Conservation (phyloP, 1,140 invertebrate species). For the Sweltsa coloradensis region DNA sequence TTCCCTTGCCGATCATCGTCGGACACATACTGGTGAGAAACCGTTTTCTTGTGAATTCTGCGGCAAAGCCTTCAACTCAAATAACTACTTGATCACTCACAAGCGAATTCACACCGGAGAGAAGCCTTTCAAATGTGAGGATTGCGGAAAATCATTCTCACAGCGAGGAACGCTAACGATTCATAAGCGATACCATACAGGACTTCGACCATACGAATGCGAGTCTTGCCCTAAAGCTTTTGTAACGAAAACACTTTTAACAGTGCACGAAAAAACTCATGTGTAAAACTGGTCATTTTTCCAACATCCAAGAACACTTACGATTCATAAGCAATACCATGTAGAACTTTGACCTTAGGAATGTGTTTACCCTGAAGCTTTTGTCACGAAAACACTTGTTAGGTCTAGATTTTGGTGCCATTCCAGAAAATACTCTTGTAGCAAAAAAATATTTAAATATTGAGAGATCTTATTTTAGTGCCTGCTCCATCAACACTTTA, state of each 20-base stretch:
- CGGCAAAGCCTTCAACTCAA: conserved; percentile 52
- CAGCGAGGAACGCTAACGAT: conserved; percentile 41
- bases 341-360: too few species aligned
- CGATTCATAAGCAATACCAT: too few species aligned
- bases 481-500: too few species aligned
- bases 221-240: conserved; percentile 19
- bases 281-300: too few species aligned
- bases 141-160: conserved; percentile 32
- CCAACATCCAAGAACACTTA: too few species aligned
- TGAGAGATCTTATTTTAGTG: too few species aligned
- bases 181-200: conserved; percentile 56
- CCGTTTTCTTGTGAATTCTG: conserved; percentile 66
- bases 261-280: conserved; percentile 25
- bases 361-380: too few species aligned
- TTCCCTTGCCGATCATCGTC: conserved; percentile 18
- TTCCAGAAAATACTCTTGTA: too few species aligned
- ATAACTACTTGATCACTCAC: conserved; percentile 33
- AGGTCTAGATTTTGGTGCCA: too few species aligned
- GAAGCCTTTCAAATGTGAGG: conserved; percentile 33
- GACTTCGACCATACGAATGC: conserved; percentile 57
- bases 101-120: conserved; percentile 33
- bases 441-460: too few species aligned
- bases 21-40: conserved; percentile 47
- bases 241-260: conserved; percentile 28
- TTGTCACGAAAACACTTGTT: too few species aligned